Conservation (phyloP, 2,113 vertebrate genomes). For the Xenopus borealis region DNA sequence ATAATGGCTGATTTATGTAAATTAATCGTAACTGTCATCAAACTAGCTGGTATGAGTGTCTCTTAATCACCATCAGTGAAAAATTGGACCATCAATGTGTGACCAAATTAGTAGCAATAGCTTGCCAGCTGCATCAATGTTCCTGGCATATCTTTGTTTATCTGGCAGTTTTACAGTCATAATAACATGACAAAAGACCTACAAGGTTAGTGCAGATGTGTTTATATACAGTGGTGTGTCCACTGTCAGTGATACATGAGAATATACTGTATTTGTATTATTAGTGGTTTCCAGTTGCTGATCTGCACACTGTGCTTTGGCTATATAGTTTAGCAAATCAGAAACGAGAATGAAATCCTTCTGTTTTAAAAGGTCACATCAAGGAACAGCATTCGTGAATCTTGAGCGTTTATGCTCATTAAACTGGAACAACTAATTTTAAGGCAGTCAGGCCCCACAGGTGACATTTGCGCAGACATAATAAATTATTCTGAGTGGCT, state of each 20-base stretch:
- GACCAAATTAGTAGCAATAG: too few relatives aligned
- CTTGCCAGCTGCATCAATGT: background rate
- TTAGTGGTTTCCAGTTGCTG: slow-evolving; percentile 23
- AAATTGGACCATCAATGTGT: too few relatives aligned
- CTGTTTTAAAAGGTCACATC: slow-evolving; percentile 42
- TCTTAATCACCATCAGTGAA: too few relatives aligned
- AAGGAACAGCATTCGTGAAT: slow-evolving; percentile 34
- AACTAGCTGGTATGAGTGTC: too few relatives aligned
- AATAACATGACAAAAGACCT: background rate
- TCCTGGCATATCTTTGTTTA: background rate
- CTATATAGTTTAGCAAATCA: slow-evolving; percentile 27
- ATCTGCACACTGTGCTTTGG: slow-evolving; percentile 26
- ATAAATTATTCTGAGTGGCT: slow-evolving; percentile 36
- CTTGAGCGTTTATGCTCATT: slow-evolving; percentile 38
- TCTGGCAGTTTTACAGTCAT: background rate
- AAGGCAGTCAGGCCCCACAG: slow-evolving; percentile 33
- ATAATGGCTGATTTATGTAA: too few relatives aligned
- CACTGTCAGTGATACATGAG: slow-evolving; percentile 12
- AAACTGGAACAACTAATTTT: slow-evolving; percentile 43
- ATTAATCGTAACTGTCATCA: too few relatives aligned
- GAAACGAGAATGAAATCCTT: slow-evolving; percentile 28
- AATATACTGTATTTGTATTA: slow-evolving; percentile 37
- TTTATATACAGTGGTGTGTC: slow-evolving; percentile 10
- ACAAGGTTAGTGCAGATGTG: slow-evolving; percentile 5
- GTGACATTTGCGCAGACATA: slow-evolving; percentile 31